A percentile compares a stretch with the other conserved stretches of the same genome.
Evolutionary conservation across 2,113 vertebrate species (phyloP).

Genomic region (Australoheros scitulus): DNA sequence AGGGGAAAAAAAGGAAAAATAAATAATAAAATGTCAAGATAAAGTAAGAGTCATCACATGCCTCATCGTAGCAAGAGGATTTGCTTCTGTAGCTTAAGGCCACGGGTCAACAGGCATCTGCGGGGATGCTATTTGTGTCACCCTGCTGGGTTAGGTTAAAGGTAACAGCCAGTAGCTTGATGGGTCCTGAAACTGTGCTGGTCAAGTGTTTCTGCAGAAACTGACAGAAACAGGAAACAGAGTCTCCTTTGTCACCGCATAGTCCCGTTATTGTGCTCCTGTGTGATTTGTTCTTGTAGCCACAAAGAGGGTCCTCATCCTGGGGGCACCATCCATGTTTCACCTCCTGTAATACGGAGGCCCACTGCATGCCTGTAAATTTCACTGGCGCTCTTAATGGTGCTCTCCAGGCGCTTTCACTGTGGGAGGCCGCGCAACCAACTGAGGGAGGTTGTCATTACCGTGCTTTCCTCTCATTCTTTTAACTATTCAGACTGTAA

Average conservation of each 20-base stretch:
- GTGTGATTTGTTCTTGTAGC: slow-evolving; percentile 36
- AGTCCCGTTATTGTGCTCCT: slow-evolving; percentile 65
- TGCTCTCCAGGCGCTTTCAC: slow-evolving; percentile 62
- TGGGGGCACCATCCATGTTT: slow-evolving; percentile 60
- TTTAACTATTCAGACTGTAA: slow-evolving; percentile 34
- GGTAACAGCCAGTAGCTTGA: slow-evolving; percentile 47
- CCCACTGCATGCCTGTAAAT: slow-evolving; percentile 63
- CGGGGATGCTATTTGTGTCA: slow-evolving; percentile 27
- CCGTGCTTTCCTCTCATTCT: slow-evolving; percentile 44
- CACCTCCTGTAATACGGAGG: slow-evolving; percentile 55
- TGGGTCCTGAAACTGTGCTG: slow-evolving; percentile 32
- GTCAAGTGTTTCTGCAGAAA: slow-evolving; percentile 51
- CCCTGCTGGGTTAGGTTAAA: slow-evolving; percentile 56
- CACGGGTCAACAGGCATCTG: slow-evolving; percentile 11
- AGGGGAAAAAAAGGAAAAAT: neutral
- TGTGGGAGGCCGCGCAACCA: slow-evolving; percentile 62
- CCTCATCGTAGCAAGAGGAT: neutral
- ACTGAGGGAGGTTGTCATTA: slow-evolving; percentile 56
- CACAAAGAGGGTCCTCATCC: slow-evolving; percentile 51
- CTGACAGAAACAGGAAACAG: slow-evolving; percentile 65
- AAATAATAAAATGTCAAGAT: slow-evolving; percentile 4
- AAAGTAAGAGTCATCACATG: neutral
- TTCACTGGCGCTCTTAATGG: slow-evolving; percentile 59
- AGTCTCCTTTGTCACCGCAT: slow-evolving; percentile 67
- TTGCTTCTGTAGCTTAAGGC: slow-evolving; percentile 16